Percentiles rank a stretch among this genome's conserved stretches.
Evolutionary conservation across 92 coral and sea anemone genomes (phyloP).

Genomic region (Porites divaricata): DNA sequence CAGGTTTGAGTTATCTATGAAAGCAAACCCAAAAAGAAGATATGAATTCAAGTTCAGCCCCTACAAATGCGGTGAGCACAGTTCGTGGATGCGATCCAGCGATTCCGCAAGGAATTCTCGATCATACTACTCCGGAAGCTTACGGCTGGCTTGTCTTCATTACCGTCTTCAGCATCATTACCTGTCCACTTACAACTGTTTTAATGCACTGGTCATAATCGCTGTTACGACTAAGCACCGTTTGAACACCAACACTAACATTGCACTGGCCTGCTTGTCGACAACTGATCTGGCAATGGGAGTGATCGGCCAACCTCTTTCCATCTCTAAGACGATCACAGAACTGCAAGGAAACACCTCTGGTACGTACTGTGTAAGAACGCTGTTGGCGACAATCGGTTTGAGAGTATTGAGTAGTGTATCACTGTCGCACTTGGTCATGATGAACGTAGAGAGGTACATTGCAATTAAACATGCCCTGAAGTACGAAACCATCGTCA

Average conservation of each 20-base stretch:
- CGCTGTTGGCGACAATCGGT: background rate
- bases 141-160: no score
- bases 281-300: background rate
- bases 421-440: background rate
- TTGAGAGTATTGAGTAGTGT: background rate
- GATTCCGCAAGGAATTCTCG: no score
- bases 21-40: no score
- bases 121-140: no score
- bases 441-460: background rate
- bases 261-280: background rate
- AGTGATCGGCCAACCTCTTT: background rate
- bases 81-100: no score
- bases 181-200: no score
- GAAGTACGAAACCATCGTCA: background rate
- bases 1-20: no score
- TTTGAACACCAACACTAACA: background rate
- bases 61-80: no score
- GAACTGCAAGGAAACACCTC: background rate
- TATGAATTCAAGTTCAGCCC: no score
- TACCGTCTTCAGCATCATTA: no score
- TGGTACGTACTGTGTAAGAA: background rate
- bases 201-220: background rate
- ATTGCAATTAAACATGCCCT: background rate
- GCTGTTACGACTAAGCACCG: background rate
- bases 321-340: background rate